These are phyloP conservation scores for Drosophila macrospina DNA, from an alignment of 2,888 invertebrate genomes.

Conservation along the genomic window DNA sequence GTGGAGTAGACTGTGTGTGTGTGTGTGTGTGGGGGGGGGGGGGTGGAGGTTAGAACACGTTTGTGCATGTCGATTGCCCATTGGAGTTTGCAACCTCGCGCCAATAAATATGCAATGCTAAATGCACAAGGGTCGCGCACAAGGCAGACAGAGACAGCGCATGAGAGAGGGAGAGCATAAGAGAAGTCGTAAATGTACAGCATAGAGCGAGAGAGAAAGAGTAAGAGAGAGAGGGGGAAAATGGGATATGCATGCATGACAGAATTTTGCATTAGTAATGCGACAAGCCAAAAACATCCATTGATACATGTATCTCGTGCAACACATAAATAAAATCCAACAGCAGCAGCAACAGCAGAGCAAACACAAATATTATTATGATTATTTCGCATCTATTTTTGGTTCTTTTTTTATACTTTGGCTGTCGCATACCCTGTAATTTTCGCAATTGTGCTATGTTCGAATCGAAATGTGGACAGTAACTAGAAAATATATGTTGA, in stretches of 20 bases:
- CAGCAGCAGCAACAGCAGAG: conserved; percentile 50
- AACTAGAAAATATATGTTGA: too few relatives aligned
- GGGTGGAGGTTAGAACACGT: not conserved
- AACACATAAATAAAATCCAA: conserved; percentile 74
- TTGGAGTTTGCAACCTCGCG: conserved; percentile 22
- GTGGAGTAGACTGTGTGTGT: too few relatives aligned
- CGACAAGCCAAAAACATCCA: conserved; percentile 68
- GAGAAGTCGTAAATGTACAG: too few relatives aligned
- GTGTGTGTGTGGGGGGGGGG: not conserved
- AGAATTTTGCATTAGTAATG: conserved; percentile 76
- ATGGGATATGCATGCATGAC: conserved; percentile 32
- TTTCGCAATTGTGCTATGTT: not conserved
- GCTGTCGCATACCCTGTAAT: conserved; percentile 9
- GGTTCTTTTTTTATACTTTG: not conserved
- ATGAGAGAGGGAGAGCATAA: not conserved
- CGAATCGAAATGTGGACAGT: too few relatives aligned
- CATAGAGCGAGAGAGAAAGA: not conserved
- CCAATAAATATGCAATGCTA: conserved; percentile 71
- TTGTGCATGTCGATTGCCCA: conserved; percentile 23
- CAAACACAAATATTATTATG: conserved; percentile 59
- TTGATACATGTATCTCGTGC: conserved; percentile 61
- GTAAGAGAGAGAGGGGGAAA: not conserved
- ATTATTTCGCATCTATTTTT: conserved; percentile 21
- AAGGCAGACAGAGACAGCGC: not conserved
- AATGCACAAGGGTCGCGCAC: conserved; percentile 31